Percentiles rank a stretch among this genome's conserved stretches.
Conservation (phyloP, 2,888 invertebrate genomes). For the Polietes domitor region DNA sequence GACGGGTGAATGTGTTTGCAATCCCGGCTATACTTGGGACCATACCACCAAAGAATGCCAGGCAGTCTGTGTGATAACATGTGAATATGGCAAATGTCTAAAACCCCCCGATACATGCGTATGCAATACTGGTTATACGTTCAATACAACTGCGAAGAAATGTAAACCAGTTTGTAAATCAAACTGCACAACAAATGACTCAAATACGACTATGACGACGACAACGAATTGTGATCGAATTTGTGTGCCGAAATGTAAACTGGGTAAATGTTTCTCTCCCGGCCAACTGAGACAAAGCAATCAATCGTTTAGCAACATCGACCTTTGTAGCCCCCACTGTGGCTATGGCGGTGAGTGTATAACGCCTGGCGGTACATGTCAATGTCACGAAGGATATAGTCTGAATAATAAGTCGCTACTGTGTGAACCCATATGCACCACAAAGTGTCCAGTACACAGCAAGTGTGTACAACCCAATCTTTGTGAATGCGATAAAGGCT, state of each 20-base stretch:
- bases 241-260: not conserved
- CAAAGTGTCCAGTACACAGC: not conserved
- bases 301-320: not conserved
- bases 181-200: not conserved
- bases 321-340: not conserved
- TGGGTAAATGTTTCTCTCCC: not conserved
- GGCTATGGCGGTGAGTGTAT: slow-evolving; percentile 8
- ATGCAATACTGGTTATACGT: slow-evolving; percentile 30
- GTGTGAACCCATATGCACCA: not conserved
- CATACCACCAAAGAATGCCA: not conserved
- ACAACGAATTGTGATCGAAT: not conserved
- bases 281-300: not conserved
- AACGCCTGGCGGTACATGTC: not conserved
- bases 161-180: slow-evolving; percentile 47
- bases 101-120: slow-evolving; percentile 25
- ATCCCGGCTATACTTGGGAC: not conserved
- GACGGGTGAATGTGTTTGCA: not conserved
- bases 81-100: not conserved
- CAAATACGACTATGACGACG: not conserved
- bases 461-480: slow-evolving; percentile 12
- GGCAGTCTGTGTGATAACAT: not conserved
- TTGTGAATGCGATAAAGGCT: slow-evolving; percentile 6
- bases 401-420: not conserved
- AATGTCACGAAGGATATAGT: slow-evolving; percentile 2
- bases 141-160: slow-evolving; percentile 5